Evolutionary conservation across 2,797 vertebrate species (phyloP), one percentile per base, ranked within the genome.

Genomic region (Cossypha polioptera): DNA sequence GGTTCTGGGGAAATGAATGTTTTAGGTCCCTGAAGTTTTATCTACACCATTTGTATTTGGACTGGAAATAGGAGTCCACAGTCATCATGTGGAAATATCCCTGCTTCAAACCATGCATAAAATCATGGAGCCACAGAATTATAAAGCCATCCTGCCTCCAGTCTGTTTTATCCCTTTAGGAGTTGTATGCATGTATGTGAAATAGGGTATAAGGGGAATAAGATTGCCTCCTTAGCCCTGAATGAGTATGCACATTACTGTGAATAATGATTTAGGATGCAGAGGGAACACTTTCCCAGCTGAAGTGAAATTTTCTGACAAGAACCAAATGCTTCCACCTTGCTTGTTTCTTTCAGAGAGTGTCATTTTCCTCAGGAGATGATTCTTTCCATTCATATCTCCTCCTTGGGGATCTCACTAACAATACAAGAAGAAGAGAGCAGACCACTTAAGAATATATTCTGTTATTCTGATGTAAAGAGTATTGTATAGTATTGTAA

Each of bases 341-440:
- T 13, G 1, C 76, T 59, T 79, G 24, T 71, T 85, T n/a, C 21
- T 95, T 94, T 91, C 53, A 77, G 61, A 28, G 47, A 68, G 14
- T 82, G 63, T 71, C 1, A 29, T 91, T 93, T 86, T 75, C 80
- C 53, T 90, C 47, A 42, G 62, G 69, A 63, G 87, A 67, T 19
- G 8, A 67, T 89, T 84, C 19, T 86, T 29, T 85, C 50, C 51
- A 48, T 84, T 90, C 74, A 16, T 50, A 26, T 53, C 29, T 79
- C 22, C 63, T 94, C 84, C 71, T 82, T 85, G n/a, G 75, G 53
- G 38, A 74, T 94, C 88, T 92, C 35, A 43, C 65, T 91, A 88
- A 65, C 43, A 74, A 28, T 54, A 43, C 11, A 20, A 48, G 50
- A 71, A 35, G 43, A 62, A 54, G 45, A 66, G 28, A 78, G 61